Percentiles rank a stretch among this genome's conserved stretches.
phyloP scores from a whole-genome alignment of 2,113 vertebrate genomes.

The Sminthopsis crassicaudata region DNA sequence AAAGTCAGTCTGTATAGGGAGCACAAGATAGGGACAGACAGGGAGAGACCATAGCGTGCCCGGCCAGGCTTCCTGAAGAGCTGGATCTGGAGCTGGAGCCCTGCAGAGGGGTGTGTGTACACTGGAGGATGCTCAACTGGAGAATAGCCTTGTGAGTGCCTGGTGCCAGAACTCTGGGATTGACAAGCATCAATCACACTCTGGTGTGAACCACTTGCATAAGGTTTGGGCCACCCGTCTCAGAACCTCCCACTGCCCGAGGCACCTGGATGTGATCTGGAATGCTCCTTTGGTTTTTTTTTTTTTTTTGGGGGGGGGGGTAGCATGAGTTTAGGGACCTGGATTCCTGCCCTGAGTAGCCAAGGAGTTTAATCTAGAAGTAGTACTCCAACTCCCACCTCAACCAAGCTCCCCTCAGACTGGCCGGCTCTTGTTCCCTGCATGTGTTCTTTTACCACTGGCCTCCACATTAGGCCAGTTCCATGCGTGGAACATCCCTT shows the following conservation, averaged over 20 bases:
- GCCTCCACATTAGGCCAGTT: too few species aligned
- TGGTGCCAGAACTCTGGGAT: background rate
- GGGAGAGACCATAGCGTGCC: background rate
- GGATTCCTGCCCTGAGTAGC: background rate
- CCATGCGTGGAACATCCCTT: too few species aligned
- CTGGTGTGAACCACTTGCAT: background rate
- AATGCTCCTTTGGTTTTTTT: background rate
- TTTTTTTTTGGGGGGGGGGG: background rate
- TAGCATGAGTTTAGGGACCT: background rate
- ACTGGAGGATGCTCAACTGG: background rate
- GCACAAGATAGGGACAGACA: background rate
- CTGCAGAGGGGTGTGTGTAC: background rate
- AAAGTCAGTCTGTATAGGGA: background rate
- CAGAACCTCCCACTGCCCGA: background rate
- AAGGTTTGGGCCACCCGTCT: background rate
- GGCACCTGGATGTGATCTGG: background rate
- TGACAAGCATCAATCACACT: background rate
- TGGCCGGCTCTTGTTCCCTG: background rate
- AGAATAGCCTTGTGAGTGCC: background rate
- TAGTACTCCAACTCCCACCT: background rate
- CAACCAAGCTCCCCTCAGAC: background rate
- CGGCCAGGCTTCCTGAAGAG: background rate
- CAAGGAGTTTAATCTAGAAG: too few species aligned
- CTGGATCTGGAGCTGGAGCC: background rate
- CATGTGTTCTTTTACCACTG: too few species aligned